Percentiles rank a stretch among this genome's conserved stretches.
These are phyloP conservation scores for Eutrigla gurnardus DNA, from an alignment of 2,797 vertebrate species.

Conservation along the genomic window DNA sequence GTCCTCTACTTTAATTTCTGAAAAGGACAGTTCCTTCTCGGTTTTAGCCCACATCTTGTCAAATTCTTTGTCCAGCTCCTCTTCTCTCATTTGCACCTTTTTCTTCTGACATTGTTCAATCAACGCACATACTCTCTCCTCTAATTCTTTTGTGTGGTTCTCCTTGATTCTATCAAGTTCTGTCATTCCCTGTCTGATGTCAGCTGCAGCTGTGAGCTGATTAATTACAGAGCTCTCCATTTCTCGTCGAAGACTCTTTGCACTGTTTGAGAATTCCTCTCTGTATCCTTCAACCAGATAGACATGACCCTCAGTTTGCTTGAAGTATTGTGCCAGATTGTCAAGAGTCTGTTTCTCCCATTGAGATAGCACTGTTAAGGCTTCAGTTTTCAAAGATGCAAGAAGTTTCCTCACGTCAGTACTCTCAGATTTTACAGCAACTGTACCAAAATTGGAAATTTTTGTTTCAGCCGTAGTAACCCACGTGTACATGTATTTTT, in stretches of 20 bases:
- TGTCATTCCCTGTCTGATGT: conserved; percentile 57
- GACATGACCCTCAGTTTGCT: conserved; percentile 65
- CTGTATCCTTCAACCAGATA: conserved; percentile 73
- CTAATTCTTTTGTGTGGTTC: conserved; percentile 56
- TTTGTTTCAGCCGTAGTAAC: conserved; percentile 55
- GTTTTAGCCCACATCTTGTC: conserved; percentile 69
- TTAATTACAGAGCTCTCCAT: conserved; percentile 45
- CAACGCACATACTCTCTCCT: conserved; percentile 48
- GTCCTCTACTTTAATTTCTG: background rate
- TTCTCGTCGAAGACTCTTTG: conserved; percentile 58
- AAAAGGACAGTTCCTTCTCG: conserved; percentile 16
- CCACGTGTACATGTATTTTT: conserved; percentile 64
- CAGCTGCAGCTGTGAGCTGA: conserved; percentile 51
- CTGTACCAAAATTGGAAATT: conserved; percentile 59
- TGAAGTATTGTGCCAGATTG: conserved; percentile 69
- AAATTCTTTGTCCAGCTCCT: conserved; percentile 63
- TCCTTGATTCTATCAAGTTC: conserved; percentile 61
- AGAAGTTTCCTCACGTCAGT: conserved; percentile 28
- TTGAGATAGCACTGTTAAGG: conserved; percentile 30
- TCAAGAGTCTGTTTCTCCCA: conserved; percentile 58
- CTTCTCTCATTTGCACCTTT: conserved; percentile 7
- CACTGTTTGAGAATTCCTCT: conserved; percentile 70
- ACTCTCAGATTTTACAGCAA: conserved; percentile 5
- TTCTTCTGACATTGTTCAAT: conserved; percentile 54
- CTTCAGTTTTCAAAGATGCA: conserved; percentile 37